Percentiles rank a stretch among this genome's conserved stretches.
These are phyloP conservation scores for Hydrocynus forskahlii DNA, from an alignment of 2,797 vertebrate genomes.

Conservation along the genomic window DNA sequence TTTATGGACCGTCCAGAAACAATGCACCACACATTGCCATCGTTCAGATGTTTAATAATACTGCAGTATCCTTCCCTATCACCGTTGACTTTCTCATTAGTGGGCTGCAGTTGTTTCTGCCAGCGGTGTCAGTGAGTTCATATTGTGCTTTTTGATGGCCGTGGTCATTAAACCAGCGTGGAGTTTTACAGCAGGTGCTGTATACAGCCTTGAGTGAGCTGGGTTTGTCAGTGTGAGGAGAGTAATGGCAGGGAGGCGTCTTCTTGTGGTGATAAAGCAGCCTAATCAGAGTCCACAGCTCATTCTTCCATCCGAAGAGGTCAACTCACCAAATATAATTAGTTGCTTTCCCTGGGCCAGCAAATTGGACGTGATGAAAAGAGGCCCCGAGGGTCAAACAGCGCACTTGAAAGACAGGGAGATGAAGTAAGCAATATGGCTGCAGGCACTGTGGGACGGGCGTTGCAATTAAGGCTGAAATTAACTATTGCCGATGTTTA, in stretches of 20 bases:
- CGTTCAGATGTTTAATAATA: not conserved
- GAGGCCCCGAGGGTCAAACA: slow-evolving; percentile 71
- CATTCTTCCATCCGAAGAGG: slow-evolving; percentile 72
- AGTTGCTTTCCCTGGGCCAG: slow-evolving; percentile 70
- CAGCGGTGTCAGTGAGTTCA: slow-evolving; percentile 21
- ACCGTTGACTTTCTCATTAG: slow-evolving; percentile 21
- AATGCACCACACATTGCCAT: not conserved
- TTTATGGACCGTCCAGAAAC: not conserved
- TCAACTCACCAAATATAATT: slow-evolving; percentile 80
- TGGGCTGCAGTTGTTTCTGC: not conserved
- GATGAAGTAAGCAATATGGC: slow-evolving; percentile 75
- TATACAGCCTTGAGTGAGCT: slow-evolving; percentile 71
- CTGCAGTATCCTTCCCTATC: not conserved
- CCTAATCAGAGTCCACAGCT: slow-evolving; percentile 77
- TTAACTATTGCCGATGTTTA: slow-evolving; percentile 65
- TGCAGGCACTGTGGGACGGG: slow-evolving; percentile 58
- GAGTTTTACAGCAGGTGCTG: slow-evolving; percentile 71
- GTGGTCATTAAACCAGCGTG: slow-evolving; percentile 64
- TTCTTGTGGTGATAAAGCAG: slow-evolving; percentile 75
- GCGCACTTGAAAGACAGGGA: slow-evolving; percentile 65
- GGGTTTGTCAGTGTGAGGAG: slow-evolving; percentile 73
- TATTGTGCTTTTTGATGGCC: slow-evolving; percentile 24
- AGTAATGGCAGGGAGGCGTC: slow-evolving; percentile 71
- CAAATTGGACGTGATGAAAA: slow-evolving; percentile 78
- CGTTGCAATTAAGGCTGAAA: slow-evolving; percentile 72